Conservation (phyloP, 37 sponge, comb jelly and placozoan species). For the Halisarca cf. caerulea region DNA sequence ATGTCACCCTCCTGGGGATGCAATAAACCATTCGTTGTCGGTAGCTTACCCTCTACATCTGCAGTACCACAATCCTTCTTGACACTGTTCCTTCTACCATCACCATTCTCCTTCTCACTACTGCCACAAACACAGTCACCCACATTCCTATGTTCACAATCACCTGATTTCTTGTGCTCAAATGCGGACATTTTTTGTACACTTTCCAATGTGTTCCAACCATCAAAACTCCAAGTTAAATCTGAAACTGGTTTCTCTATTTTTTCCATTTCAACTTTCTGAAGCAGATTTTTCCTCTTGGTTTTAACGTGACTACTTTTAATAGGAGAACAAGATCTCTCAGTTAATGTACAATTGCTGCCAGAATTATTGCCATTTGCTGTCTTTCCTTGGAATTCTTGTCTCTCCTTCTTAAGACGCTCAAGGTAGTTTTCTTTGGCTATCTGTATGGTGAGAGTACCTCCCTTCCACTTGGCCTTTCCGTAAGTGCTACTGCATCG, state of each 20-base stretch:
- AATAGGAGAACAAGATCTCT: neutral
- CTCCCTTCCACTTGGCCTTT: conserved; percentile 47
- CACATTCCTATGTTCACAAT: neutral
- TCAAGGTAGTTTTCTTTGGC: conserved; percentile 37
- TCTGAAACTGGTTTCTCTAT: neutral
- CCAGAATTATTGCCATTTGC: neutral
- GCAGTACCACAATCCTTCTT: neutral
- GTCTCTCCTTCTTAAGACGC: conserved; percentile 19
- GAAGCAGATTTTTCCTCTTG: neutral
- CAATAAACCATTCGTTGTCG: neutral
- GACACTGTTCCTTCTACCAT: neutral
- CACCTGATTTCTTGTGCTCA: neutral
- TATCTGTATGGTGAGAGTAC: conserved; percentile 9
- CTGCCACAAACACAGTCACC: neutral
- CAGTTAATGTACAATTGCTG: neutral
- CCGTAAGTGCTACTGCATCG: conserved; percentile 20
- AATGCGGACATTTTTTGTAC: neutral
- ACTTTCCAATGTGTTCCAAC: neutral
- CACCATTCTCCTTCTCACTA: neutral
- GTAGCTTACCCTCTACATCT: neutral
- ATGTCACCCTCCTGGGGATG: neutral
- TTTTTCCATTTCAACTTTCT: neutral
- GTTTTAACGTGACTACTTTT: neutral
- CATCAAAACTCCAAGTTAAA: conserved; percentile 3
- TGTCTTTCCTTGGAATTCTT: neutral